phyloP scores from a whole-genome alignment of 2,888 invertebrate genomes.

The Tryphoninae sp. region DNA sequence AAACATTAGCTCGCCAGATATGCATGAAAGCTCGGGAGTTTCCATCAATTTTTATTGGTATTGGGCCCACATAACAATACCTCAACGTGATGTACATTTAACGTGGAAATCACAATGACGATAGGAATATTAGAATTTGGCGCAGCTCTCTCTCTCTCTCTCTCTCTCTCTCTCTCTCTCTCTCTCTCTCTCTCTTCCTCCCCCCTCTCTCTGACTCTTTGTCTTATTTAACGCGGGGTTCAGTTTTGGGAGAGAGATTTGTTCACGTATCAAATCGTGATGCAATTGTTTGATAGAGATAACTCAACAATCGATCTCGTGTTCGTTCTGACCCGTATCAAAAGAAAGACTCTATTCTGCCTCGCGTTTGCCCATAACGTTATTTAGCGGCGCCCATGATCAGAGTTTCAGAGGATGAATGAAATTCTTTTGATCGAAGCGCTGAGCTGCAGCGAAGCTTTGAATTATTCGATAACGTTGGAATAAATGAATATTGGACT shows the following conservation, averaged over 20 bases:
- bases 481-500: not conserved
- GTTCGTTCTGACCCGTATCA: not conserved
- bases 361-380: no score
- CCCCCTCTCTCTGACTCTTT: not conserved
- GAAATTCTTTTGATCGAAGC: not conserved
- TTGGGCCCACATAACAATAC: constrained; percentile 41
- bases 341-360: no score
- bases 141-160: constrained; percentile 9
- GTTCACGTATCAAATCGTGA: constrained; percentile 15
- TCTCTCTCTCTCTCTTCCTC: not conserved
- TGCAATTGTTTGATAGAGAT: constrained; percentile 10
- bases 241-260: not conserved
- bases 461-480: not conserved
- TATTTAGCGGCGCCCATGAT: no score
- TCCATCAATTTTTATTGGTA: constrained; percentile 58
- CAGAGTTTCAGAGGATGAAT: no score
- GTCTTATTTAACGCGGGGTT: not conserved
- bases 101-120: constrained; percentile 41
- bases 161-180: not conserved
- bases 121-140: constrained; percentile 30
- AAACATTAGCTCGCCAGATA: not conserved
- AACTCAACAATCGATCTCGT: not conserved
- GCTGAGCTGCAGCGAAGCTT: not conserved
- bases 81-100: constrained; percentile 53
- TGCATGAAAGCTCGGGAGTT: constrained; percentile 16